Base-by-base conservation (phyloP, 2,113 vertebrate species). In the Phrynosoma platyrhinos region DNA sequence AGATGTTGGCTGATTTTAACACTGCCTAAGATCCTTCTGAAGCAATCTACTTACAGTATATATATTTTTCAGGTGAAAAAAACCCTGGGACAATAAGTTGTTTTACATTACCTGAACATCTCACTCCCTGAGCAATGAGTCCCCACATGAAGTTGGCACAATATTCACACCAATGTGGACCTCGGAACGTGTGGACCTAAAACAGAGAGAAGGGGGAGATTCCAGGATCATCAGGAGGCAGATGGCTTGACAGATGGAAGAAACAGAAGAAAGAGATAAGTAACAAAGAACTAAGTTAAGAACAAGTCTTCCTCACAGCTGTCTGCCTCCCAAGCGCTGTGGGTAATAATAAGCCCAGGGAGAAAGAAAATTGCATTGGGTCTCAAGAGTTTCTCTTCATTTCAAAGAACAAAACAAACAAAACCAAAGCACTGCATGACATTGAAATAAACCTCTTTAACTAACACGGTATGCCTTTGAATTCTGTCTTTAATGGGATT, bases 141-240 rank as follows among this genome's bases (percentile, higher is more conserved):
- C 98, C 98, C 99, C 99, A 99, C 99, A 99, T 99, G 96, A 99
- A 99, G 96, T 99, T 99, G 96, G 99, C 99, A 90, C 99, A 99
- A 95, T 99, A 99, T 94, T 99, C 98, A 93, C 99, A 99, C 98
- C 98, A 99, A 91, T 99, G 98, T 0, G 99, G 99, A 90, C 98
- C 98, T 95, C 98, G 96, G 92, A 99, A 99, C 0, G 98, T 99
- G 83, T 99, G 98, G 83, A 99, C 98, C 98, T 99, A 94, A 0
- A 96, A 95, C 2, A 88, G 79, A 92, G 91, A 92, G 6, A 32
- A 42, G 32, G 64, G 30, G 7, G 20, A 53, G 64, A 53, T 40
- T 83, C 74, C 75, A 89, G 88, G 90, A 93, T 94, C 88, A 93
- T 1, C 75, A n/a, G 5, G 53, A 93, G 89, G 86, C 86, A 95